phyloP scores from a whole-genome alignment of 1,140 invertebrate genomes.

The Campodea augens region DNA sequence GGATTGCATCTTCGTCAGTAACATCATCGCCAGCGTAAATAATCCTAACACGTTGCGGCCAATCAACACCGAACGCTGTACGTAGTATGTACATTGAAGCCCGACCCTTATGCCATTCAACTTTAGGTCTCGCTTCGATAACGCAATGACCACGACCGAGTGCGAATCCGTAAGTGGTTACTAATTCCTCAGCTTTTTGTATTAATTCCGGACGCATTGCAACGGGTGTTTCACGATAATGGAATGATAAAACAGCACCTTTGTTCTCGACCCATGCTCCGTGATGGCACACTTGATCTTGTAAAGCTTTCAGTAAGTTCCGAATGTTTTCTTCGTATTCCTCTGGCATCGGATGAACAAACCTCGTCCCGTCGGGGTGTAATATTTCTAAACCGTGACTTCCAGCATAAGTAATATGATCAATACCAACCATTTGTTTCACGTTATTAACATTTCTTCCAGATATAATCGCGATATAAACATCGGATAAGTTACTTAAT shows the following conservation, averaged over 20 bases:
- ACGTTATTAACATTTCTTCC: constrained; percentile 72
- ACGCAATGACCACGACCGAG: constrained; percentile 60
- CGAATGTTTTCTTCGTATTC: constrained; percentile 65
- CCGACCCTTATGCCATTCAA: constrained; percentile 76
- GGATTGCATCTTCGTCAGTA: constrained; percentile 66
- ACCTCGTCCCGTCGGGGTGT: constrained; percentile 74
- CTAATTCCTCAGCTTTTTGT: constrained; percentile 44
- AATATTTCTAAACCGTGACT: constrained; percentile 76
- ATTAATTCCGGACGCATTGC: constrained; percentile 35
- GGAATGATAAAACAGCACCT: constrained; percentile 66
- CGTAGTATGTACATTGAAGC: constrained; percentile 76
- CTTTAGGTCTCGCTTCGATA: constrained; percentile 68
- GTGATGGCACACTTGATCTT: constrained; percentile 45
- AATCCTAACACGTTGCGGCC: constrained; percentile 73
- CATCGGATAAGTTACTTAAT: constrained; percentile 65
- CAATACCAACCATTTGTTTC: constrained; percentile 46
- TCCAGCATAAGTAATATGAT: constrained; percentile 75
- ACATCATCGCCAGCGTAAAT: constrained; percentile 78
- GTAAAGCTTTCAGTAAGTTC: constrained; percentile 47
- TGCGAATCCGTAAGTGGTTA: constrained; percentile 49
- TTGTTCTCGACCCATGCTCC: constrained; percentile 87
- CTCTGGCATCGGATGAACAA: constrained; percentile 72
- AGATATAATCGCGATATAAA: constrained; percentile 73
- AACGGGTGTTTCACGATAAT: constrained; percentile 62
- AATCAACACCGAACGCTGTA: constrained; percentile 73